phyloP scores from a whole-genome alignment of 2,797 vertebrate genomes.

The Sebastes hubbsi region DNA sequence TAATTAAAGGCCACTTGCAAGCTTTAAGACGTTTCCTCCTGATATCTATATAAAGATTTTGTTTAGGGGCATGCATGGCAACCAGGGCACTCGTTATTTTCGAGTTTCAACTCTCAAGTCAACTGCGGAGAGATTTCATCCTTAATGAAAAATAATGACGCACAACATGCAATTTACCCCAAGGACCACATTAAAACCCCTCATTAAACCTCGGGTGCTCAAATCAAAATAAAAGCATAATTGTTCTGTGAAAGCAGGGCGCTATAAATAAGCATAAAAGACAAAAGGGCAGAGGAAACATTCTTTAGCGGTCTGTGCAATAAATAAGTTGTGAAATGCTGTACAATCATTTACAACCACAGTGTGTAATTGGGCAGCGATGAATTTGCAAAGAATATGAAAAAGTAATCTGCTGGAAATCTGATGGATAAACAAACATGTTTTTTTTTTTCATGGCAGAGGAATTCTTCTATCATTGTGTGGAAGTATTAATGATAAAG shows the following conservation, averaged over 20 bases:
- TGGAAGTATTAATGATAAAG: not conserved
- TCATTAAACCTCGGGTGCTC: slow-evolving; percentile 31
- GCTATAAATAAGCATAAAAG: slow-evolving; percentile 38
- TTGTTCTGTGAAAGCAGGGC: slow-evolving; percentile 29
- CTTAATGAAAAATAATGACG: slow-evolving; percentile 24
- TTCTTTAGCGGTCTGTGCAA: not conserved
- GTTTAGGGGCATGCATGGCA: not conserved
- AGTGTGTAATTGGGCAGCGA: not conserved
- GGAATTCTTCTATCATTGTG: not conserved
- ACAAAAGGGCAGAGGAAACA: not conserved
- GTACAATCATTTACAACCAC: not conserved
- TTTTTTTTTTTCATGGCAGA: not conserved
- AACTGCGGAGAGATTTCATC: not conserved
- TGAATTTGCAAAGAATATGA: not conserved
- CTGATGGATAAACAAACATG: not conserved
- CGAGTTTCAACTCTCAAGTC: not conserved
- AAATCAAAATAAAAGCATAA: slow-evolving; percentile 46
- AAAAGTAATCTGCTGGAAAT: not conserved
- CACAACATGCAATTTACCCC: slow-evolving; percentile 35
- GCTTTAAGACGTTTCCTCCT: not conserved
- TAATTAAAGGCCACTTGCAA: not conserved
- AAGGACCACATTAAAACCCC: slow-evolving; percentile 30
- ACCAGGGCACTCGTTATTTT: not conserved
- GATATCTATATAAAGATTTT: not conserved
- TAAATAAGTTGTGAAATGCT: not conserved